These are phyloP conservation scores for Acromyrmex charruanus DNA, from an alignment of 1,140 invertebrate genomes.

Conservation along the genomic window DNA sequence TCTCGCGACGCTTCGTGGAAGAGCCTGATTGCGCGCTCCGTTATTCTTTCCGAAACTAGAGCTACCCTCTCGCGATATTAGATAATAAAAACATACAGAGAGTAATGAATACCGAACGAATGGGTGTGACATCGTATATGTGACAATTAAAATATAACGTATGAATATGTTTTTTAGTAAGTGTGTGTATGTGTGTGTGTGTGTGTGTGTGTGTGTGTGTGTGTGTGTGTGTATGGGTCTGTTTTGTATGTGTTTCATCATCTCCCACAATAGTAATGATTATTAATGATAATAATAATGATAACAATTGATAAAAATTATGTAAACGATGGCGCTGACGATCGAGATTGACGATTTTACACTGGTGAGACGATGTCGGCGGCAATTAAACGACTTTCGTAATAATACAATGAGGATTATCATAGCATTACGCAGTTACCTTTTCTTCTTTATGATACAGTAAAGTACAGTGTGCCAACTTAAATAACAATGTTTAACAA, in stretches of 20 bases:
- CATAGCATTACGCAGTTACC: conserved; percentile 75
- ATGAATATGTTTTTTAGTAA: conserved; percentile 40
- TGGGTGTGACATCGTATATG: conserved; percentile 32
- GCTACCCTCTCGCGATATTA: conserved; percentile 72
- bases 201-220: background rate
- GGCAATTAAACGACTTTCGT: conserved; percentile 69
- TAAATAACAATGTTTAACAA: conserved; percentile 86
- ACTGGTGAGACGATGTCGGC: conserved; percentile 61
- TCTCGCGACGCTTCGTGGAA: conserved; percentile 74
- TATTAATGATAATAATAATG: conserved; percentile 67
- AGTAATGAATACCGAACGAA: conserved; percentile 62
- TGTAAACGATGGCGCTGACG: conserved; percentile 42
- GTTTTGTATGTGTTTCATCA: background rate
- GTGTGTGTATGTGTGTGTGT: background rate
- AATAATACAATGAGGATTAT: conserved; percentile 77
- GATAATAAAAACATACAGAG: conserved; percentile 71
- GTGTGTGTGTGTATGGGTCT: background rate
- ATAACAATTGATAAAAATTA: conserved; percentile 42
- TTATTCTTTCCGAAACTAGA: conserved; percentile 72
- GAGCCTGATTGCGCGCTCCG: conserved; percentile 63
- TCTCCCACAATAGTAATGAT: conserved; percentile 29
- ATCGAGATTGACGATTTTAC: conserved; percentile 41
- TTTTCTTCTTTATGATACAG: conserved; percentile 82
- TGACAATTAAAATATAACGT: conserved; percentile 71
- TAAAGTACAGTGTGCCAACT: conserved; percentile 86